phyloP scores from a whole-genome alignment of 2,888 invertebrate genomes.

The Heteromurus nitidus region DNA sequence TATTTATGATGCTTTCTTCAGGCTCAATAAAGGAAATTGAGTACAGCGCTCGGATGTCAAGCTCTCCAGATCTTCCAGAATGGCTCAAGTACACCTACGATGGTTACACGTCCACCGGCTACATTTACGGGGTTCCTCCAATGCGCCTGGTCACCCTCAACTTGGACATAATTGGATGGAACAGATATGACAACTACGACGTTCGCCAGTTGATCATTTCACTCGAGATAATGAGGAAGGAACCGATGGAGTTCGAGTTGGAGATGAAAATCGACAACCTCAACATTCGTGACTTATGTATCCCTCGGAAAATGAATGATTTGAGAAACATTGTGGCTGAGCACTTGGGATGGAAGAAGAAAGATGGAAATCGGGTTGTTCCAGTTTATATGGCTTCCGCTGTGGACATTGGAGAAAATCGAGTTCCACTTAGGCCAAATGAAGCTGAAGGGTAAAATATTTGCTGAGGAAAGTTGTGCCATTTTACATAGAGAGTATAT shows the following conservation, averaged over 20 bases:
- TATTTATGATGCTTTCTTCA: slow-evolving; percentile 27
- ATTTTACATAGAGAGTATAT: no score
- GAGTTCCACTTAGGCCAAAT: slow-evolving; percentile 86
- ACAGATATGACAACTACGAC: slow-evolving; percentile 65
- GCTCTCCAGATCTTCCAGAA: slow-evolving; percentile 88
- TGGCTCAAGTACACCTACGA: slow-evolving; percentile 92
- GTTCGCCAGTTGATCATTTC: slow-evolving; percentile 68
- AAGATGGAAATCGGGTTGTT: slow-evolving; percentile 77
- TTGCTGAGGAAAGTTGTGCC: no score
- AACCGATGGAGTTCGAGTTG: slow-evolving; percentile 84
- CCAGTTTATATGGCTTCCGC: slow-evolving; percentile 91
- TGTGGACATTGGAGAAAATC: slow-evolving; percentile 85
- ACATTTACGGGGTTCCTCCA: slow-evolving; percentile 75
- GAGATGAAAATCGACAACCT: slow-evolving; percentile 92
- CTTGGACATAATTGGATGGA: slow-evolving; percentile 73
- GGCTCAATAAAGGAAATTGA: slow-evolving; percentile 71
- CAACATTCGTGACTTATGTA: slow-evolving; percentile 91
- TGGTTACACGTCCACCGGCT: slow-evolving; percentile 81
- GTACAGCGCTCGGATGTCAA: slow-evolving; percentile 74
- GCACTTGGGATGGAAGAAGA: slow-evolving; percentile 74
- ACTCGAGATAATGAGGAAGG: slow-evolving; percentile 69
- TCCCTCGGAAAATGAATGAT: slow-evolving; percentile 83
- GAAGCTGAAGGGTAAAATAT: slow-evolving; percentile 87
- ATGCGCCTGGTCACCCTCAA: slow-evolving; percentile 59
- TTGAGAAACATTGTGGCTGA: slow-evolving; percentile 87